phyloP scores from a whole-genome alignment of 1,140 invertebrate species.

The Leptinotarsa undecemlineata region DNA sequence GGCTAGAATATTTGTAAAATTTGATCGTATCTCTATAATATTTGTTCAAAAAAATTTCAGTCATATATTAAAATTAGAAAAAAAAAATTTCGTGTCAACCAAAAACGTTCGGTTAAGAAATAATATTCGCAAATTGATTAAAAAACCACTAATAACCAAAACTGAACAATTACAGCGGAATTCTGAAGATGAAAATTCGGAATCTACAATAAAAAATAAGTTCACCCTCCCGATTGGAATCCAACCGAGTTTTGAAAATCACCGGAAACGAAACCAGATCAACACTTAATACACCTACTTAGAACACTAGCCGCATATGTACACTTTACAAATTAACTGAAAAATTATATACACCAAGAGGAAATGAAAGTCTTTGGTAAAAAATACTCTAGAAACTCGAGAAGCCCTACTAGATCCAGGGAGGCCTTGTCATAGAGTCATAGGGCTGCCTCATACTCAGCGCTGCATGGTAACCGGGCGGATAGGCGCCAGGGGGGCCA shows the following conservation, averaged over 20 bases:
- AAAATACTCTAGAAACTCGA: constrained; percentile 28
- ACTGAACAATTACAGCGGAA: too few relatives aligned
- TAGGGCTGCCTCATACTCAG: constrained; percentile 70
- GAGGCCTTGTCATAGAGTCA: constrained; percentile 61
- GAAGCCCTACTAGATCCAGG: constrained; percentile 46
- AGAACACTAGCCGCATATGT: neutral
- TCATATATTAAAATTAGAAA: too few relatives aligned
- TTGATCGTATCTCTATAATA: too few relatives aligned
- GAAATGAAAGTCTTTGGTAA: constrained; percentile 43
- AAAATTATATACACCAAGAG: constrained; percentile 16
- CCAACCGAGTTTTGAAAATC: neutral
- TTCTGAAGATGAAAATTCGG: neutral
- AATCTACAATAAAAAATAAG: neutral
- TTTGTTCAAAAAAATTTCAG: too few relatives aligned
- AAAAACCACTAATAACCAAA: too few relatives aligned
- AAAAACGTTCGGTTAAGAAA: too few relatives aligned
- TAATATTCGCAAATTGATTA: too few relatives aligned
- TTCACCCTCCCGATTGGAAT: neutral
- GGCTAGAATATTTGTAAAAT: too few relatives aligned
- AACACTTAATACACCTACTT: neutral
- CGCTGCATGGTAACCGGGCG: constrained; percentile 63
- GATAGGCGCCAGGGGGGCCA: constrained; percentile 60
- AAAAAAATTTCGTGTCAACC: too few relatives aligned
- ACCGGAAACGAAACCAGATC: neutral
- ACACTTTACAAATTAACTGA: constrained; percentile 12